Evolutionary conservation across 2,797 vertebrate species (phyloP).

Genomic region (Gila robusta): DNA sequence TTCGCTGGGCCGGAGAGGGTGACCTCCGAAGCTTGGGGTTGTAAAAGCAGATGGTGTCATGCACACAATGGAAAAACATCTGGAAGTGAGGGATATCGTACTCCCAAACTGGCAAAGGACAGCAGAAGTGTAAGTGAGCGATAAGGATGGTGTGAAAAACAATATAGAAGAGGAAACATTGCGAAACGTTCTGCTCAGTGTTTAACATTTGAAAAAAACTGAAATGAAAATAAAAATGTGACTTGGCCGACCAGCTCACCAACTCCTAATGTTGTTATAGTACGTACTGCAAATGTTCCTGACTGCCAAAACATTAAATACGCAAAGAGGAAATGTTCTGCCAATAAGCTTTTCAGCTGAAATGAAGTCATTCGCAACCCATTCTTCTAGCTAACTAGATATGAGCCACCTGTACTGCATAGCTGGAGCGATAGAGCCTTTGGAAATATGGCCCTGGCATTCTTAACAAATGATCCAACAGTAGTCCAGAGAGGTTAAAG

Average conservation of each 20-base stretch:
- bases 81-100: constrained; percentile 26
- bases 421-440: not conserved
- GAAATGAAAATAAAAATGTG: constrained; percentile 8
- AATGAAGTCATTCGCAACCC: constrained; percentile 21
- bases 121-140: constrained; percentile 17
- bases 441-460: constrained; percentile 25
- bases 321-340: constrained; percentile 13
- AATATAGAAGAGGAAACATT: constrained; percentile 26
- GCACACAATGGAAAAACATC: constrained; percentile 28
- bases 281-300: not conserved
- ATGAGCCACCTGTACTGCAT: constrained; percentile 23
- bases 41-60: constrained; percentile 46
- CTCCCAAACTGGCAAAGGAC: constrained; percentile 23
- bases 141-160: constrained; percentile 43
- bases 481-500: constrained; percentile 1
- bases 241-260: constrained; percentile 9
- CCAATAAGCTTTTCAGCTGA: constrained; percentile 15
- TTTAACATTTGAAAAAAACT: not conserved
- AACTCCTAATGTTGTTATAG: constrained; percentile 7
- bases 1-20: not conserved
- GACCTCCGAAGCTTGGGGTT: constrained; percentile 9
- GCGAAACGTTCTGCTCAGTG: not conserved
- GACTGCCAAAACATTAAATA: constrained; percentile 22
- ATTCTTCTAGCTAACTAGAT: not conserved
- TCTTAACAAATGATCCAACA: constrained; percentile 20